Evolutionary conservation across 2,888 invertebrate species (phyloP), one percentile per base, ranked within the genome.

Genomic region (Apodemia mormo): DNA sequence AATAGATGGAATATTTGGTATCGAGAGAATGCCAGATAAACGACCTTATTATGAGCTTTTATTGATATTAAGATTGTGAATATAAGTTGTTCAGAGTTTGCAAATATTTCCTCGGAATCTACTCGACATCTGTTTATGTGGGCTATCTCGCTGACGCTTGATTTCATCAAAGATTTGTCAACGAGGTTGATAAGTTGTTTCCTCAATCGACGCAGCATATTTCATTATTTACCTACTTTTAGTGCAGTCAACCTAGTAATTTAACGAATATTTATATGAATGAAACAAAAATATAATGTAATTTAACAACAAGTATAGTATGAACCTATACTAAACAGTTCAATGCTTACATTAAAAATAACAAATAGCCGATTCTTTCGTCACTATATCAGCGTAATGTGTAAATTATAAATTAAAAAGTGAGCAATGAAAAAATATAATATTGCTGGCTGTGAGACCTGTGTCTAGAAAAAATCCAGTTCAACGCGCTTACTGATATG

Each of bases 131-230:
- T 68, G 69, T 79, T 78, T 78, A 79, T 77, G 76, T 76, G 78
- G 80, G 82, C 80, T 86, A 88, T 86, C 85, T 72, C 75, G 68
- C 74, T 76, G 76, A 70, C 75, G 79, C 79, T 77, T 85, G 85
- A 91, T 90, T 84, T 83, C 85, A 87, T 89, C 87, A 82, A 76
- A 83, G 87, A 86, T 86, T 85, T 80, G 83, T 83, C 84, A 85
- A 87, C 80, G 74, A 84, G 83, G 82, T 83, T 86, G 87, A 86
- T 89, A 86, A 85, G 85, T 85, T 81, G 85, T 86, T 85, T 90
- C 89, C 90, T 90, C 90, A 91, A 92, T 91, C 90, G 87, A 81
- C 81, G 81, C 81, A 78, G 80, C 81, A 83, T 75, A 82, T 78
- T 79, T 84, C 82, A 87, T 88, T 83, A 85, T 88, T 89, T 87